Evolutionary conservation across 2,797 vertebrate species (phyloP), one percentile per base, ranked within the genome.

Genomic region (Ctenosaura bakeri): DNA sequence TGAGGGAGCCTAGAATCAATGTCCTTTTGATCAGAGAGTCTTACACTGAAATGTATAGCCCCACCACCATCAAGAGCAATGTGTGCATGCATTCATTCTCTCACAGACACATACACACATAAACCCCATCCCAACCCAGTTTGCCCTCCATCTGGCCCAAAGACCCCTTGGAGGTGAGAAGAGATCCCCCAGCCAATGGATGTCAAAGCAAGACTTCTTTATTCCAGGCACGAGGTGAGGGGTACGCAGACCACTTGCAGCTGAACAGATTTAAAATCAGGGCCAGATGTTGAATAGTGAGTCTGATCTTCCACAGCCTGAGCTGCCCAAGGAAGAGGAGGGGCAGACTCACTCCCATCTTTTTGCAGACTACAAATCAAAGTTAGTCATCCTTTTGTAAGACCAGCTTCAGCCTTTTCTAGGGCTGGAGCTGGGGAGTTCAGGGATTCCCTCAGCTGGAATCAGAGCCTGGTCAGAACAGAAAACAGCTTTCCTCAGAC

Each of bases 291-390:
- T 26, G 4, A 59, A 52, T 76, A 6, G 83, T 32, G 89, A 80
- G 52, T 9, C 42, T 83, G 83, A 89, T 79, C 76, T 46, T 85
- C 64, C 20, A 2, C 73, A 77, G 69, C 71, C 76, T 4, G 22
- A 46, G 64, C 76, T 73, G 87, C 80, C 80, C 54, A 24, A 8
- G 52, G 10, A 59, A 54, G 6, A 46, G 32, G 62, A 32, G 46
- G 66, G 87, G 9, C 38, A 14, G 42, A 38, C 3, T 29, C 18
- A 59, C 54, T 8, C 59, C 64, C 69, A 1, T 26, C 24, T 35
- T 24, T 52, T 86, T 42, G 9, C 66, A 86, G 29, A 35, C 29
- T 86, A 52, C 54, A 86, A 81, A 86, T 90, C 89, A 90, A n/a
- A 20, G 66, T 69, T 62, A 64, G 26, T 24, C n/a, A 56, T 59